Evolutionary conservation across 2,113 vertebrate genomes (phyloP).

Genomic region (Oceanodroma tethys): DNA sequence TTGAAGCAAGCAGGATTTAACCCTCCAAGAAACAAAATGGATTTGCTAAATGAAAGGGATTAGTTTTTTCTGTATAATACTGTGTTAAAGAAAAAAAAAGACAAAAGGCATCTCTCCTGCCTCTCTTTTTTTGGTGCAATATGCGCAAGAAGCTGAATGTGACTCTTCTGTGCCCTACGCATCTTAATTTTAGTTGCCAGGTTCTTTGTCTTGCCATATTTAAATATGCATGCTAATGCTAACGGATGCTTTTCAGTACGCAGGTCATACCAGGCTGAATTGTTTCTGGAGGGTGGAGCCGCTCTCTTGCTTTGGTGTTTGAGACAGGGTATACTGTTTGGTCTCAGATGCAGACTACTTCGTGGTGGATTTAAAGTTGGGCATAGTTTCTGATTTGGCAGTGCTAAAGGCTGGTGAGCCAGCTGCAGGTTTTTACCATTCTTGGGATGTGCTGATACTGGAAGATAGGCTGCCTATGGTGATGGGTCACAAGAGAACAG

Average conservation of each 20-base stretch:
- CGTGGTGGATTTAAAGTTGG: not conserved
- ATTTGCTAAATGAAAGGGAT: conserved; percentile 43
- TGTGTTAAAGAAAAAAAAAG: not conserved
- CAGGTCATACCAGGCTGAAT: not conserved
- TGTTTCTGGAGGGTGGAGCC: not conserved
- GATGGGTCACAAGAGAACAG: not conserved
- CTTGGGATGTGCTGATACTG: not conserved
- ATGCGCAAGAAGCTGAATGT: not conserved
- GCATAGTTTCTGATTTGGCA: not conserved
- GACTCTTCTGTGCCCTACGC: not conserved
- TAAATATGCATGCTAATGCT: not conserved
- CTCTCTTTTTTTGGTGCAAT: not conserved
- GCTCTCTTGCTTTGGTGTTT: not conserved
- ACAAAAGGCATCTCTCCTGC: not conserved
- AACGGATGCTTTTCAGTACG: not conserved
- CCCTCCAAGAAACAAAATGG: conserved; percentile 49
- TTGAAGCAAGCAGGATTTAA: conserved; percentile 39
- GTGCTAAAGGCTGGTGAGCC: not conserved
- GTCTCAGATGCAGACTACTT: not conserved
- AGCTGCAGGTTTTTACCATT: not conserved
- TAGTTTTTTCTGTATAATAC: not conserved
- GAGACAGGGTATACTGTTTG: not conserved
- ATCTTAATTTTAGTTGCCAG: not conserved
- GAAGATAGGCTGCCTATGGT: not conserved
- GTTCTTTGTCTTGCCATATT: not conserved